Conservation (phyloP, 1,140 invertebrate genomes). For the Ooceraea biroi region DNA sequence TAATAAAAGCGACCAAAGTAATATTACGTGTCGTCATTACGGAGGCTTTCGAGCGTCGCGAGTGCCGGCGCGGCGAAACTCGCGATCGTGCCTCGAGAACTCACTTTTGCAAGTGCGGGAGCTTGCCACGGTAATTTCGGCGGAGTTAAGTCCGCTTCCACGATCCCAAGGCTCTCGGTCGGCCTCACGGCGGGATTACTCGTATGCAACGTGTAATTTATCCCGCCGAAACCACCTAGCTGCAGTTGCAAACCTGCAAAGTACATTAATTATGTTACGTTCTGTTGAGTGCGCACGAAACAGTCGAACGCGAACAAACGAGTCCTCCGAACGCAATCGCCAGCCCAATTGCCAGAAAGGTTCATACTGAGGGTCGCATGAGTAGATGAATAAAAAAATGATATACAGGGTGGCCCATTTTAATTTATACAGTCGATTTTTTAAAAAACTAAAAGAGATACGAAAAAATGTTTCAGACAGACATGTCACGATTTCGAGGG, state of each 20-base stretch:
- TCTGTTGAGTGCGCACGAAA: not conserved
- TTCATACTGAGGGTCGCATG: not conserved
- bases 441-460: no score
- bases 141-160: constrained; percentile 78
- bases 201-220: constrained; percentile 78
- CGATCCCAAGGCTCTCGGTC: constrained; percentile 69
- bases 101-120: constrained; percentile 78
- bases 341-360: not conserved
- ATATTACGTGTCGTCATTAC: constrained; percentile 25
- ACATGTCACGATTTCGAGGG: no score
- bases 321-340: not conserved
- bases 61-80: not conserved
- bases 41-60: constrained; percentile 22
- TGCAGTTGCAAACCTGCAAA: constrained; percentile 80
- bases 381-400: not conserved
- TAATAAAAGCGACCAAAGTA: constrained; percentile 26
- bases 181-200: constrained; percentile 76
- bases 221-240: constrained; percentile 78
- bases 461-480: no score
- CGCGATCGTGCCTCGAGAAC: constrained; percentile 55
- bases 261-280: constrained; percentile 36
- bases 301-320: constrained; percentile 12
- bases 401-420: no score
- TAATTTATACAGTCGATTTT: no score
- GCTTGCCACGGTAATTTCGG: constrained; percentile 74